Evolutionary conservation across 2,797 vertebrate species (phyloP).

Genomic region (Carduelis carduelis): DNA sequence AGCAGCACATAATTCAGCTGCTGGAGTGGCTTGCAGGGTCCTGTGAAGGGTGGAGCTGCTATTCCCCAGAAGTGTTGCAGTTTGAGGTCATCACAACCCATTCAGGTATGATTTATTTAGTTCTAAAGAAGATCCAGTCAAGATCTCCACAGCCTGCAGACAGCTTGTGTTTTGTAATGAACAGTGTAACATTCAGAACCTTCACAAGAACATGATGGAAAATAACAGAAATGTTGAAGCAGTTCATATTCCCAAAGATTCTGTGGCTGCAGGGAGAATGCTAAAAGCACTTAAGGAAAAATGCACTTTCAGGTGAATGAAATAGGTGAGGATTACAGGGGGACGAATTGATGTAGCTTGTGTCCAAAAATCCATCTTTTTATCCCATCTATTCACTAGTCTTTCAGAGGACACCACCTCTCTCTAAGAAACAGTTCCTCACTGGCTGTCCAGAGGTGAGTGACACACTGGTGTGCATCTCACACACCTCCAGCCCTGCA

Average conservation of each 20-base stretch:
- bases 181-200: background rate
- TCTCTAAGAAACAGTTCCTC: background rate
- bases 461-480: background rate
- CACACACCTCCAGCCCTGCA: background rate
- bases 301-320: background rate
- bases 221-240: background rate
- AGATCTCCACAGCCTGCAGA: background rate
- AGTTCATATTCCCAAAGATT: background rate
- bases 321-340: background rate
- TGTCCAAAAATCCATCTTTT: background rate
- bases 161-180: background rate
- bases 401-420: background rate
- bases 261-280: background rate
- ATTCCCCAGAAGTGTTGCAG: conserved; percentile 83
- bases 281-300: background rate
- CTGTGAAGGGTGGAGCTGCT: conserved; percentile 79
- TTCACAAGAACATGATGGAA: background rate
- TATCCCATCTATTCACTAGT: background rate
- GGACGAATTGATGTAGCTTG: background rate
- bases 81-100: conserved; percentile 81
- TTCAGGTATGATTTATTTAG: conserved; percentile 75
- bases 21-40: conserved; percentile 82
- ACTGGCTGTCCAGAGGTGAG: background rate
- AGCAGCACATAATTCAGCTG: conserved; percentile 80
- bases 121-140: background rate